Evolutionary conservation across 35 echinoderm and acorn worm species (phyloP).

Genomic region (Nesometra sesokonis): DNA sequence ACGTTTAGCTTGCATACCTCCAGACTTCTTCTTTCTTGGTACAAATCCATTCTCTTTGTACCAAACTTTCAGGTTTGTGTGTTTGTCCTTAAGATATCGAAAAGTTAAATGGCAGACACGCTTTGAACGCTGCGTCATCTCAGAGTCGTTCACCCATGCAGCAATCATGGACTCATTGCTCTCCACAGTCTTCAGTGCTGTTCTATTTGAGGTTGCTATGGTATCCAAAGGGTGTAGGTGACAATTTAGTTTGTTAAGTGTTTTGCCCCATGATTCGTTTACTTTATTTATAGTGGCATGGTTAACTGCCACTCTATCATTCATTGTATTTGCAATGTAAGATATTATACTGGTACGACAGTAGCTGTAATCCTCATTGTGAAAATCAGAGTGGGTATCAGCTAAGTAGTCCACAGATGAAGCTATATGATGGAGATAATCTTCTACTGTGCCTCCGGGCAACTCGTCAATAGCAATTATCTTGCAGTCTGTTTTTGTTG

Average conservation of each 20-base stretch:
- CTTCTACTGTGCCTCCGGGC: conserved; percentile 21
- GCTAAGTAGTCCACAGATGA: conserved; percentile 2
- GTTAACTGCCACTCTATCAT: background rate
- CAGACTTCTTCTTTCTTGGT: too few relatives aligned
- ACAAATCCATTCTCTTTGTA: too few relatives aligned
- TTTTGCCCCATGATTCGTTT: background rate
- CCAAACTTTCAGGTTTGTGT: too few relatives aligned
- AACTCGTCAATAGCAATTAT: conserved; percentile 9
- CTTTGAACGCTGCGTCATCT: too few relatives aligned
- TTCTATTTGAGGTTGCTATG: background rate
- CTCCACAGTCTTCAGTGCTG: too few relatives aligned
- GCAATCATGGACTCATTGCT: too few relatives aligned
- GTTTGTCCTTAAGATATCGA: too few relatives aligned
- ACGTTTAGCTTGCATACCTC: too few relatives aligned
- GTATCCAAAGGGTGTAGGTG: conserved; percentile 9
- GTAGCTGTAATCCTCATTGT: conserved; percentile 15
- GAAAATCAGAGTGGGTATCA: conserved; percentile 7
- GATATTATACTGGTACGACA: background rate
- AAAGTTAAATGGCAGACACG: too few relatives aligned
- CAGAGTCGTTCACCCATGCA: too few relatives aligned
- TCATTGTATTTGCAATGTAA: conserved; percentile 10
- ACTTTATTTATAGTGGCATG: background rate
- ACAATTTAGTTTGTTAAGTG: background rate
- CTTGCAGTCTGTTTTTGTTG: background rate
- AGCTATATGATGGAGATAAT: conserved; percentile 15